Percentiles rank a stretch among this genome's conserved stretches.
Evolutionary conservation across 1,140 invertebrate species (phyloP).

Genomic region (Leptopilina boulardi): DNA sequence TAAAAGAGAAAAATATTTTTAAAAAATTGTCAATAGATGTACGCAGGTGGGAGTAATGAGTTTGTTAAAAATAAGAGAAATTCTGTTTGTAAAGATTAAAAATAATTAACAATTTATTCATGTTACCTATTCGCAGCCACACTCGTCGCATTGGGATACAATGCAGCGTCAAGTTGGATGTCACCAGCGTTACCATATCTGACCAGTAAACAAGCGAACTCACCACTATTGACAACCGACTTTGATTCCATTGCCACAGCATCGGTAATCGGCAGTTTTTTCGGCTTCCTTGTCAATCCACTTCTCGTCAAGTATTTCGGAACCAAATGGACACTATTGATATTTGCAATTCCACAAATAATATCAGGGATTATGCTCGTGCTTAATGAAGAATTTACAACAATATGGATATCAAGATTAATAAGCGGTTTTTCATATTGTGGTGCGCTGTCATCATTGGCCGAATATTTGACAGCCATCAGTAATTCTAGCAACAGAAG

Average conservation of each 20-base stretch:
- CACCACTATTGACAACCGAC: background rate
- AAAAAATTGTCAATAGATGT: no score
- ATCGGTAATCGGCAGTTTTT: background rate
- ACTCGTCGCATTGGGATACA: background rate
- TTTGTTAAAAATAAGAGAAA: no score
- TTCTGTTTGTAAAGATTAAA: no score
- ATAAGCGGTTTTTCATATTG: background rate
- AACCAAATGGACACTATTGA: background rate
- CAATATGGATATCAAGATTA: background rate
- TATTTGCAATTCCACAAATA: background rate
- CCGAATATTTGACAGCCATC: background rate
- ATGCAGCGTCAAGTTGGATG: background rate
- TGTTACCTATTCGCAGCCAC: background rate
- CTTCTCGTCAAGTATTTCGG: background rate
- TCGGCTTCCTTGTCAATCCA: background rate
- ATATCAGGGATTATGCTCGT: background rate
- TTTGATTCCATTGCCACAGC: background rate
- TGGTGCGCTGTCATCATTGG: background rate
- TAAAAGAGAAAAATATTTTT: no score
- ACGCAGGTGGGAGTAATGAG: no score
- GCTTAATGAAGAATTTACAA: background rate
- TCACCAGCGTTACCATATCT: background rate
- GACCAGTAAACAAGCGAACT: background rate
- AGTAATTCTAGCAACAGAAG: background rate
- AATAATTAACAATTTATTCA: background rate